Evolutionary conservation across 2,113 vertebrate species (phyloP), one percentile per base, ranked within the genome.

Genomic region (Hydropotes inermis): DNA sequence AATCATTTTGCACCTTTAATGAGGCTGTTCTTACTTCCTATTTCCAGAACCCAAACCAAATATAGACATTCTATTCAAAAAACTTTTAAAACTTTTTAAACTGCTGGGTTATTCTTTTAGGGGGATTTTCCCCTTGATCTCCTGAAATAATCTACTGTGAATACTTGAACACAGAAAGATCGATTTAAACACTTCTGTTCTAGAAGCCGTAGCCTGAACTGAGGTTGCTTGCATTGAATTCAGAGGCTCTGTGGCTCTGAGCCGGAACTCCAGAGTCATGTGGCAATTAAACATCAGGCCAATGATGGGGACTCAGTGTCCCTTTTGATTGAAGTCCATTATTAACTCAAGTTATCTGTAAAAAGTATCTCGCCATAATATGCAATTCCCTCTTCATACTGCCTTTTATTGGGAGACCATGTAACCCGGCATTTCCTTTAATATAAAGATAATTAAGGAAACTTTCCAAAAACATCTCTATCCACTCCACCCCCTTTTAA

Each of bases 1-100:
- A 97, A 97, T 23, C 95, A 93, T 96, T 98, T 93, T 97, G 97
- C 90, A 97, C 98, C 54, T 99, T 98, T 95, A 95, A 12, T 89
- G 91, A 3, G 5, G 90, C 93, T 92, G 83, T 98, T 97, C 97
- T 97, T 98, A 97, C 97, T 98, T 98, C 97, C 97, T 97, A 97
- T 98, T 98, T 98, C 97, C 95, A 97, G 88, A 98, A 94, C 89
- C 87, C 84, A 96, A 94, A 96, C 87, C 93, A 97, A 97, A 95
- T 93, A 95, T 95, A 98, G 95, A 94, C 28, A 28, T 95, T 58
- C 92, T 97, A 95, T 96, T 98, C 96, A 98, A 96, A 98, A 96
- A 98, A 96, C 95, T 70, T 84, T 57, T 87, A 81, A 97, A 97
- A 47, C 95, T 92, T 98, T 96, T 97, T 91, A 81, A 98, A 95